Percentiles rank a stretch among this genome's conserved stretches.
Conservation (phyloP, 1,140 invertebrate genomes). For the Diorhabda sublineata region DNA sequence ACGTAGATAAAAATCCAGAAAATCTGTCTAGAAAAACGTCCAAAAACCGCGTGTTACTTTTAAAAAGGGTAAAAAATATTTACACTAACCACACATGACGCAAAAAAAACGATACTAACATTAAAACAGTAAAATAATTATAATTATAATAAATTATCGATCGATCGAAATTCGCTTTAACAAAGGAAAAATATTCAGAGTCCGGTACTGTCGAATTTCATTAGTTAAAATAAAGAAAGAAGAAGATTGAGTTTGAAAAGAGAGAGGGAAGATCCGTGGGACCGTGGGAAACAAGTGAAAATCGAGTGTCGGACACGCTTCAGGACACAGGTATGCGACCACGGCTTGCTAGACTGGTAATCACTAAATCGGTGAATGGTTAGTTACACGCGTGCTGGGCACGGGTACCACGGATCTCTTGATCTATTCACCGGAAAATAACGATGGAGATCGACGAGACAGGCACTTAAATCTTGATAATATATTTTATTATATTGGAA, state of each 20-base stretch:
- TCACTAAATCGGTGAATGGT: conserved; percentile 20
- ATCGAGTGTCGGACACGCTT: conserved; percentile 27
- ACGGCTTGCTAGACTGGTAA: conserved; percentile 18
- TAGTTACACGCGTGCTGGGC: conserved; percentile 27
- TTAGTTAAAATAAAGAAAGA: neutral
- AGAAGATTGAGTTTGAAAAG: neutral
- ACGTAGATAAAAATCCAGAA: too few species aligned
- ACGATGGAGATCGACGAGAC: conserved; percentile 3
- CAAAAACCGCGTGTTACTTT: too few species aligned
- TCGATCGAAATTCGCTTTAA: too few species aligned
- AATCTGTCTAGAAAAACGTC: too few species aligned
- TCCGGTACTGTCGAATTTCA: conserved; percentile 2
- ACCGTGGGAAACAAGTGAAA: conserved; percentile 32
- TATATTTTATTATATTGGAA: neutral
- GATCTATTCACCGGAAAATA: neutral
- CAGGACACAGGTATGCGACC: conserved; percentile 30
- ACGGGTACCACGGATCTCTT: conserved; percentile 15
- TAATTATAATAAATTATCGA: too few species aligned
- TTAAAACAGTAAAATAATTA: too few species aligned
- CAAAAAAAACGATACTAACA: too few species aligned
- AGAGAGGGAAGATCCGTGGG: conserved; percentile 20
- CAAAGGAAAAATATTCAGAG: neutral
- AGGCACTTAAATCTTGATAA: neutral
- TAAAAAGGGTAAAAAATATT: too few species aligned
- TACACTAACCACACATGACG: too few species aligned